These are phyloP conservation scores for Aurelia aurita DNA, from an alignment of 30 jellyfish, hydroid and myxozoan species.

Conservation along the genomic window DNA sequence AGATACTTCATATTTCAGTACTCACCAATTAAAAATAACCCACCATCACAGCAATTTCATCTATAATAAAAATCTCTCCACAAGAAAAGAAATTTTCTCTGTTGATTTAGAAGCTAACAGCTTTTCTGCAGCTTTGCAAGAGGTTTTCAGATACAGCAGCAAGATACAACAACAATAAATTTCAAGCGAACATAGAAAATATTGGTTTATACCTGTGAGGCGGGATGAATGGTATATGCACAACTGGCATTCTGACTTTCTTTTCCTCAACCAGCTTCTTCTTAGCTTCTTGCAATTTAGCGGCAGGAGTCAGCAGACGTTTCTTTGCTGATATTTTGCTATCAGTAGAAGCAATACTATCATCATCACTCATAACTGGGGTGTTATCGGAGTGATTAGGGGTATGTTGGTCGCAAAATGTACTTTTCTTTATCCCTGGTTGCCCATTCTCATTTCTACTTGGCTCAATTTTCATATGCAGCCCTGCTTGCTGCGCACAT, in stretches of 20 bases:
- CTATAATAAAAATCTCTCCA: no score
- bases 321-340: constrained; percentile 77
- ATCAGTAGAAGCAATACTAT: constrained; percentile 80
- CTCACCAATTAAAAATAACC: no score
- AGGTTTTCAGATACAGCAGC: no score
- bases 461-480: constrained; percentile 96
- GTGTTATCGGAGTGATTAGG: constrained; percentile 82
- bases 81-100: no score
- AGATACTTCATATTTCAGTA: no score
- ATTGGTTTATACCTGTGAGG: constrained; percentile 90
- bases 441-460: constrained; percentile 94
- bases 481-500: constrained; percentile 99
- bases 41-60: no score
- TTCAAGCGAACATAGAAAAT: no score
- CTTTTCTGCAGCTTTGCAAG: no score
- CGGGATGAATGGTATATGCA: constrained; percentile 97
- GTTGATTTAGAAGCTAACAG: no score
- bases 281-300: constrained; percentile 84
- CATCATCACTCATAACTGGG: constrained; percentile 92
- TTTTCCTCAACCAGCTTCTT: constrained; percentile 75
- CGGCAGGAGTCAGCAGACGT: constrained; percentile 84
- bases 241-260: constrained; percentile 89
- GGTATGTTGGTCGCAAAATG: constrained; percentile 90
- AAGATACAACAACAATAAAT: no score
- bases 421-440: constrained; percentile 88